Percentiles rank a stretch among this genome's conserved stretches.
phyloP scores from a whole-genome alignment of 1,140 invertebrate genomes.

The Achroia grisella region DNA sequence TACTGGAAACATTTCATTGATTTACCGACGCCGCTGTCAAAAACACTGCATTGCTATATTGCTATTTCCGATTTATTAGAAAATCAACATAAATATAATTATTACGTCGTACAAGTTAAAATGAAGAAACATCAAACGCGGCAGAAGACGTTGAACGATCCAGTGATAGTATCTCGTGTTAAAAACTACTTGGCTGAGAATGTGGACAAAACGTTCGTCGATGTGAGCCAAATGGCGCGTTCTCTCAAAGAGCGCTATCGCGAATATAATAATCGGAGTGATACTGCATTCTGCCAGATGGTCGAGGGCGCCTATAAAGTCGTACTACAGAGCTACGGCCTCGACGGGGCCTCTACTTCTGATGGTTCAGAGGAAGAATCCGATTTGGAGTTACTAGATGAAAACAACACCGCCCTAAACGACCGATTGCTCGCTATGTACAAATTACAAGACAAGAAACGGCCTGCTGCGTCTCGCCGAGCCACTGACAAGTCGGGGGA shows the following conservation, averaged over 20 bases:
- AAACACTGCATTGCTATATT: no score
- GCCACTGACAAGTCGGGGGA: conserved; percentile 64
- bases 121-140: conserved; percentile 66
- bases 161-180: conserved; percentile 66
- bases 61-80: no score
- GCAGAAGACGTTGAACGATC: conserved; percentile 60
- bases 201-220: conserved; percentile 81
- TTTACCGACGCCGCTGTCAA: conserved; percentile 60
- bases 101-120: conserved; percentile 21
- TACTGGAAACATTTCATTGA: conserved; percentile 38
- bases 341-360: conserved; percentile 72
- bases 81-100: no score
- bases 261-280: conserved; percentile 81
- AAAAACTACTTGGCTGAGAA: conserved; percentile 81
- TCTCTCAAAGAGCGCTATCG: conserved; percentile 80
- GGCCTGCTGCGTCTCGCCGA: conserved; percentile 36
- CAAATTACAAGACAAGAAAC: conserved; percentile 66
- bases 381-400: conserved; percentile 72
- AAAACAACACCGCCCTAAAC: conserved; percentile 66
- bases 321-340: conserved; percentile 74
- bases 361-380: conserved; percentile 76
- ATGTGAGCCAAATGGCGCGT: conserved; percentile 83
- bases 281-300: conserved; percentile 77
- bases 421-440: conserved; percentile 67
- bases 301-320: conserved; percentile 76